Evolutionary conservation across 2,888 invertebrate species (phyloP).

Genomic region (Drosophila subquinaria): DNA sequence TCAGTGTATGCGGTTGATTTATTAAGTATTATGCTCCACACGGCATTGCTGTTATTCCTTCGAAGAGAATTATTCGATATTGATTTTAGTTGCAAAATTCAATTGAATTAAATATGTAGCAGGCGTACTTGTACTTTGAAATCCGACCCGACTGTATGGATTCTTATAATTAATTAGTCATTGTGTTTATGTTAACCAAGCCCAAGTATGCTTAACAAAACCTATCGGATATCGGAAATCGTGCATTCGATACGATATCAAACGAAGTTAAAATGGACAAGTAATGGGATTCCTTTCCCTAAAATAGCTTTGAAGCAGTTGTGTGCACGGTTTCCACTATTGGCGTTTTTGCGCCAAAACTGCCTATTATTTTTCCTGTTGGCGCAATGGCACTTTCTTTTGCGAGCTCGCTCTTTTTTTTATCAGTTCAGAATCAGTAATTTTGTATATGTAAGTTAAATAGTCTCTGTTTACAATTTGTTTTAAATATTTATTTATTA

Average conservation of each 20-base stretch:
- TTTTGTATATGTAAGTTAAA: too few relatives aligned
- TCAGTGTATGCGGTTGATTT: conserved; percentile 1
- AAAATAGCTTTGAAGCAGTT: background rate
- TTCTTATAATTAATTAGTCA: conserved; percentile 55
- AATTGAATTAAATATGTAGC: conserved; percentile 10
- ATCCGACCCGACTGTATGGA: conserved; percentile 27
- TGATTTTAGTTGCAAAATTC: conserved; percentile 14
- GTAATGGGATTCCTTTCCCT: background rate
- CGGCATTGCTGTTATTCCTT: conserved; percentile 18
- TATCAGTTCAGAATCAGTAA: too few relatives aligned
- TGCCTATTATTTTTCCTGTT: too few relatives aligned
- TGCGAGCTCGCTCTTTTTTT: too few relatives aligned
- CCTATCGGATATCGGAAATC: conserved; percentile 39
- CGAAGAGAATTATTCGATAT: conserved; percentile 14
- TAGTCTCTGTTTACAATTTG: too few relatives aligned
- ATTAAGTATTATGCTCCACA: conserved; percentile 22
- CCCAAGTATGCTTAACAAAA: conserved; percentile 25
- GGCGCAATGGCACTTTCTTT: too few relatives aligned
- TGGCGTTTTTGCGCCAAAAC: too few relatives aligned
- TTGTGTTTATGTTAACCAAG: conserved; percentile 47
- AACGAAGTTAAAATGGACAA: background rate
- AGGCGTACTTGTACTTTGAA: conserved; percentile 46
- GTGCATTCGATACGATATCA: conserved; percentile 6
- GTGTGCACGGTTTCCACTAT: too few relatives aligned
- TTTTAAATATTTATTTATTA: too few relatives aligned